These are phyloP conservation scores for Bolinopsis microptera DNA, from an alignment of 37 sponge, comb jelly and placozoan genomes.

Conservation along the genomic window DNA sequence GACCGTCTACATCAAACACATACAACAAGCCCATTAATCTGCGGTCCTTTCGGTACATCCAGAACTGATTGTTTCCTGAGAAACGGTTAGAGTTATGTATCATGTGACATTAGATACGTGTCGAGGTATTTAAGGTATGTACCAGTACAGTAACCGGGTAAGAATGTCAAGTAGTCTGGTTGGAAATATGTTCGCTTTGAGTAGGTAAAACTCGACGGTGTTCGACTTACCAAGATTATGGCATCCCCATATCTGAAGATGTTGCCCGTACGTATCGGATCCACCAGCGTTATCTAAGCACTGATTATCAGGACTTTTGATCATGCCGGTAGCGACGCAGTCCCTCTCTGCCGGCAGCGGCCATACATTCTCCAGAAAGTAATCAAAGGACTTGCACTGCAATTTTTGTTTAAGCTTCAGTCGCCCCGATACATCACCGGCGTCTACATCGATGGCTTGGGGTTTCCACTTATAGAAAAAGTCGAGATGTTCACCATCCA, in stretches of 20 bases:
- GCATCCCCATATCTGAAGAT: background rate
- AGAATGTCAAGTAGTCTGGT: too few species aligned
- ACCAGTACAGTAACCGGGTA: too few species aligned
- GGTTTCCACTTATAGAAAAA: slow-evolving; percentile 50
- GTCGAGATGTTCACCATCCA: slow-evolving; percentile 3
- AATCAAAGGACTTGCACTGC: background rate
- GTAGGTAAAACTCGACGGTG: too few species aligned
- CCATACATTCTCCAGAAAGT: slow-evolving; percentile 49
- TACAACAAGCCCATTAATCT: slow-evolving; percentile 28
- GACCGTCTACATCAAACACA: slow-evolving; percentile 30
- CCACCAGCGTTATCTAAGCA: slow-evolving; percentile 41
- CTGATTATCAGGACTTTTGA: background rate
- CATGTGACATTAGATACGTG: too few species aligned
- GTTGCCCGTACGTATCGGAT: background rate
- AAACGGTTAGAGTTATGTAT: too few species aligned
- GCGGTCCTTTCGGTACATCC: slow-evolving; percentile 42
- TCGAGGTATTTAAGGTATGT: too few species aligned
- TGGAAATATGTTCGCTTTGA: too few species aligned
- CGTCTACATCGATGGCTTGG: slow-evolving; percentile 29
- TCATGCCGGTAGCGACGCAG: slow-evolving; percentile 31
- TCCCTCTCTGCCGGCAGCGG: slow-evolving; percentile 32
- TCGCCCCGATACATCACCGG: background rate
- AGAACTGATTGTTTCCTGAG: slow-evolving; percentile 51
- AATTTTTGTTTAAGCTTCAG: background rate
- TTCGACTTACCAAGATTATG: background rate